Evolutionary conservation across 2,113 vertebrate species (phyloP), one percentile per base, ranked within the genome.

Genomic region (Melanerpes aurifrons): DNA sequence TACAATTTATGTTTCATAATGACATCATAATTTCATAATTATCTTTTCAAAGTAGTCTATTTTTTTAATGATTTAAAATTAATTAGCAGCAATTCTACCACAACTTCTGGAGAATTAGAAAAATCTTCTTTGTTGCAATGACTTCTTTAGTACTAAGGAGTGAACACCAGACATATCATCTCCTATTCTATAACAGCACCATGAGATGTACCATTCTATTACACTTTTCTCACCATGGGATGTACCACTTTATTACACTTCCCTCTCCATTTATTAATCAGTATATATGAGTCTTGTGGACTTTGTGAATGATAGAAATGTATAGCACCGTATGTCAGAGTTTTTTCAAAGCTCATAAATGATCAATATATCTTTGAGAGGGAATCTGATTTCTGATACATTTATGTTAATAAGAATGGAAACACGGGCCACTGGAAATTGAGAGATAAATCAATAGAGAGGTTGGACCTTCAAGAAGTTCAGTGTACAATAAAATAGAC

Each of bases 381-480:
- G 73, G 50, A 96, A 95, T 82, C 82, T 94, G 89, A 95, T 97
- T 96, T 96, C 94, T 93, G 96, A 96, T 94, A 94, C 93, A 95
- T 96, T 92, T 94, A 96, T 96, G 92, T 92, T 94, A 94, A 94
- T 92, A 90, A 95, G 92, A 94, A 96, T 93, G 92, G 81, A 96
- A 96, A 92, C 75, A 79, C 7, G 19, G 91, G 80, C 90, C 92
- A 91, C 86, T 96, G 67, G 93, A 97, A 97, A 96, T 74, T 93
- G 87, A 97, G 91, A 93, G 66, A 95, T 92, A 96, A 97, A 97
- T 97, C 96, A 96, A 96, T 97, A 95, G 74, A 69, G 92, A 97
- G 95, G 94, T 50, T 82, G 94, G 87, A 89, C 92, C 93, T 96
- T 97, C 92, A 79, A 95, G 94, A 97, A 89, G 93, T 96, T 93